Evolutionary conservation across 2,888 invertebrate species (phyloP).

Genomic region (Branchipolynoe longqiensis): DNA sequence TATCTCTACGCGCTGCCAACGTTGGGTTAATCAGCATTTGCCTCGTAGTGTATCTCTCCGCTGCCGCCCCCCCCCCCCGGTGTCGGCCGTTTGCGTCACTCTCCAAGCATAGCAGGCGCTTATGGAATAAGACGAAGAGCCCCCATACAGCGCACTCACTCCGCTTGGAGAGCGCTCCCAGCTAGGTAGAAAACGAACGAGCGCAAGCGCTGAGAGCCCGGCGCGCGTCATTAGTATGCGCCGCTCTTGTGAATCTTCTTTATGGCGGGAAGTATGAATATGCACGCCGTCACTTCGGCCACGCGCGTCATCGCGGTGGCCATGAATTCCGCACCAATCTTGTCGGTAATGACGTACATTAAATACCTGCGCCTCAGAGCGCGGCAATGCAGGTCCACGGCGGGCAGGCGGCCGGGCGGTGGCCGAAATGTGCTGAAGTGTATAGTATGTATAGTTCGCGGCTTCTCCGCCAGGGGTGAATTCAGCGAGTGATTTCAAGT

Average conservation of each 20-base stretch:
- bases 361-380: background rate
- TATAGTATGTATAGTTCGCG: too few species aligned
- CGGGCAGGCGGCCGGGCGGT: too few species aligned
- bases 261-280: background rate
- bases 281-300: background rate
- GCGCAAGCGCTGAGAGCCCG: background rate
- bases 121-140: too few species aligned
- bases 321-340: background rate
- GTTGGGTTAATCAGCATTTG: constrained; percentile 1
- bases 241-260: background rate
- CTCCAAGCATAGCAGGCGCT: constrained; percentile 14
- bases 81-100: background rate
- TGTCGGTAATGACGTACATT: background rate
- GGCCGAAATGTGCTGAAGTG: too few species aligned
- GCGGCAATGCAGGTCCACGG: too few species aligned
- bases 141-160: too few species aligned
- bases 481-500: too few species aligned
- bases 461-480: too few species aligned
- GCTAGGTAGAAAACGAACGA: background rate
- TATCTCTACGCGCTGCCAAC: constrained; percentile 1
- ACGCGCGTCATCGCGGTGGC: background rate
- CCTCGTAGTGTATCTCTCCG: constrained; percentile 1
- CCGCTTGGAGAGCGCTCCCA: background rate
- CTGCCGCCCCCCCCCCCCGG: background rate
- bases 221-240: background rate